These are phyloP conservation scores for Acanthornis magna DNA, from an alignment of 2,797 vertebrate genomes.

Conservation along the genomic window DNA sequence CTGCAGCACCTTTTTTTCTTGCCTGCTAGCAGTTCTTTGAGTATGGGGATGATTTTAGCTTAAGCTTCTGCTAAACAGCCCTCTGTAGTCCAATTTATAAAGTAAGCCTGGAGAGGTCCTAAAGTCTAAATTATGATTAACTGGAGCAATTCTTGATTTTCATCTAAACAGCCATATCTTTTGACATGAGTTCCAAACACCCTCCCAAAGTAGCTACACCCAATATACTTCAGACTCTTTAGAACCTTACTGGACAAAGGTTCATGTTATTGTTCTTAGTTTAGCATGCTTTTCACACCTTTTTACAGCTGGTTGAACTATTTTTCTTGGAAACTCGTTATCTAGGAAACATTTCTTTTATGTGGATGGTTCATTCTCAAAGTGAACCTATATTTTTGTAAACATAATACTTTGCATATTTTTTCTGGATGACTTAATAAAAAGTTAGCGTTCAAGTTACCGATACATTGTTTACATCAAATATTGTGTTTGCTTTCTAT, in stretches of 20 bases:
- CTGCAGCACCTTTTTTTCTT: neutral
- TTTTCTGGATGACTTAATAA: neutral
- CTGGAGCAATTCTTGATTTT: fast-evolving
- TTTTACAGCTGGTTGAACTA: neutral
- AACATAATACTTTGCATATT: neutral
- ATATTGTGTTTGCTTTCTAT: neutral
- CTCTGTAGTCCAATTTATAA: neutral
- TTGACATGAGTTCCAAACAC: neutral
- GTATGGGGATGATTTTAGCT: neutral
- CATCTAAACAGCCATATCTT: fast-evolving
- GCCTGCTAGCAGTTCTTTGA: neutral
- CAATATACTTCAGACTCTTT: neutral
- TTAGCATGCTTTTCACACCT: neutral
- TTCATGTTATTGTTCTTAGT: neutral
- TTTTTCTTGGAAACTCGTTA: neutral
- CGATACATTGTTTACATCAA: neutral
- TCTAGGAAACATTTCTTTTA: neutral
- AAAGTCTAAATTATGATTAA: neutral
- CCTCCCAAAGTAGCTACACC: neutral
- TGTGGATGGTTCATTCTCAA: neutral
- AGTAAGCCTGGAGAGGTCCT: neutral
- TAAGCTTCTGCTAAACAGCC: neutral
- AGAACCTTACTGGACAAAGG: neutral
- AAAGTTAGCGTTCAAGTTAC: neutral
- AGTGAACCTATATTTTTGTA: neutral